A percentile compares a stretch with the other conserved stretches of the same genome.
Conservation (phyloP, 2,113 vertebrate species). For the Oostethus manadensis region DNA sequence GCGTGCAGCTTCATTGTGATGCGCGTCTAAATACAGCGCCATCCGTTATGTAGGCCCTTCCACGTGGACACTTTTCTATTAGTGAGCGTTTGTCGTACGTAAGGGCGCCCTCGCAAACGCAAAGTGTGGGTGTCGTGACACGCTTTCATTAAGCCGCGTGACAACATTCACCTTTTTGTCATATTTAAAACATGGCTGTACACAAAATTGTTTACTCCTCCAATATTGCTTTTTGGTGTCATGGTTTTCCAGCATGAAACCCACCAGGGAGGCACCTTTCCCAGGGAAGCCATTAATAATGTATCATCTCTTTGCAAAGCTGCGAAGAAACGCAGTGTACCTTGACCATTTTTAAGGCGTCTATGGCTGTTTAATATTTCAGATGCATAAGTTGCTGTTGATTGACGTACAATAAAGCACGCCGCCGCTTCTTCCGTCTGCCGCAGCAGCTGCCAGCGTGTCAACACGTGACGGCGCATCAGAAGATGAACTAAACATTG, state of each 20-base stretch:
- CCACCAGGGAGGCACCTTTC: conserved; percentile 20
- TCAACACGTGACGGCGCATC: conserved; percentile 39
- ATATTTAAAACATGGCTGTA: conserved; percentile 1
- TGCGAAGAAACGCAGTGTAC: conserved; percentile 23
- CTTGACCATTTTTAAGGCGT: conserved; percentile 26
- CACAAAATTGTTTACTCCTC: conserved; percentile 2
- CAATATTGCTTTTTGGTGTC: conserved; percentile 17
- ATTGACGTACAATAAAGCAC: conserved; percentile 3
- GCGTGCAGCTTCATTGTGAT: conserved; percentile 6
- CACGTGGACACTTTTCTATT: conserved; percentile 24
- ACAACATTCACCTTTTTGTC: conserved; percentile 10
- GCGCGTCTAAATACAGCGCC: background rate
- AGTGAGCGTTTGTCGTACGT: background rate
- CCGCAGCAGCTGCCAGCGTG: conserved; percentile 34
- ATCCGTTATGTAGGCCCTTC: conserved; percentile 25
- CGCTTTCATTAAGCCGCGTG: conserved; percentile 21
- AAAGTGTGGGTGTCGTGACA: conserved; percentile 24
- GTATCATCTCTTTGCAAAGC: conserved; percentile 23
- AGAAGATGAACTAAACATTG: conserved; percentile 47
- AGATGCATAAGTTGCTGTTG: conserved; percentile 26
- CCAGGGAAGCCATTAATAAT: conserved; percentile 31
- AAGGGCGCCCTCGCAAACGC: conserved; percentile 13
- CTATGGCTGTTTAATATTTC: conserved; percentile 48
- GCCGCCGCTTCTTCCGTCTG: conserved; percentile 11
- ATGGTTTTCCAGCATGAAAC: conserved; percentile 11